Percentiles rank a stretch among this genome's conserved stretches.
Conservation (phyloP, 2,888 invertebrate species). For the Tetragonula carbonaria region DNA sequence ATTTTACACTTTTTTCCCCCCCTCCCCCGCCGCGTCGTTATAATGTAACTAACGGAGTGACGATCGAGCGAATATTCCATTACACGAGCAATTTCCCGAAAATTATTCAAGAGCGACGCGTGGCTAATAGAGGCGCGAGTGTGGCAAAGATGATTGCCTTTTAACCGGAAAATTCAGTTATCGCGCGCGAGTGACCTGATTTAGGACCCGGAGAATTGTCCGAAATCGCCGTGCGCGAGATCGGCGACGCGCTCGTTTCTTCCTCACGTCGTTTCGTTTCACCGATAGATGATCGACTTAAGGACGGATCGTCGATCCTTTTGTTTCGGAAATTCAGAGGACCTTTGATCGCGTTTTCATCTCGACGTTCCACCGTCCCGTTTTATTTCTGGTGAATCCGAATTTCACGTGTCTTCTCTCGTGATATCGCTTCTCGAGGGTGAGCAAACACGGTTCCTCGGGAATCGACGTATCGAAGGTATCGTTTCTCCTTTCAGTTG, state of each 20-base stretch:
- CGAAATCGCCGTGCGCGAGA: slow-evolving; percentile 24
- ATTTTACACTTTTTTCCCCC: slow-evolving; percentile 52
- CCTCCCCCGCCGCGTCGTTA: background rate
- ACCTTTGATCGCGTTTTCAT: too few species aligned
- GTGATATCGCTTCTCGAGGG: background rate
- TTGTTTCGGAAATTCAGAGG: too few species aligned
- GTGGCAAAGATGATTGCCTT: slow-evolving; percentile 68
- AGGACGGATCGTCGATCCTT: too few species aligned
- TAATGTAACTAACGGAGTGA: slow-evolving; percentile 56
- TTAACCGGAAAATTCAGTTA: slow-evolving; percentile 67
- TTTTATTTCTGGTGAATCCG: background rate
- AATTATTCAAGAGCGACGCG: slow-evolving; percentile 54
- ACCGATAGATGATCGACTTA: too few species aligned
- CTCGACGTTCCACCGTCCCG: background rate
- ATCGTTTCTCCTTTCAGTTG: background rate
- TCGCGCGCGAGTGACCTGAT: slow-evolving; percentile 62
- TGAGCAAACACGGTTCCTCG: background rate
- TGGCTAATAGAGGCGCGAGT: slow-evolving; percentile 50
- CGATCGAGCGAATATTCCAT: slow-evolving; percentile 66
- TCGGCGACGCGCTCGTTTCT: background rate
- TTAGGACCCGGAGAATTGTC: slow-evolving; percentile 42
- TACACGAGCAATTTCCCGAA: slow-evolving; percentile 68
- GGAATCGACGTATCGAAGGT: background rate
- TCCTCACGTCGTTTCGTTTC: background rate
- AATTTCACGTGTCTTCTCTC: background rate